Base-by-base conservation (phyloP, 2,888 invertebrate genomes). In the Noctuana brunneofusca region DNA sequence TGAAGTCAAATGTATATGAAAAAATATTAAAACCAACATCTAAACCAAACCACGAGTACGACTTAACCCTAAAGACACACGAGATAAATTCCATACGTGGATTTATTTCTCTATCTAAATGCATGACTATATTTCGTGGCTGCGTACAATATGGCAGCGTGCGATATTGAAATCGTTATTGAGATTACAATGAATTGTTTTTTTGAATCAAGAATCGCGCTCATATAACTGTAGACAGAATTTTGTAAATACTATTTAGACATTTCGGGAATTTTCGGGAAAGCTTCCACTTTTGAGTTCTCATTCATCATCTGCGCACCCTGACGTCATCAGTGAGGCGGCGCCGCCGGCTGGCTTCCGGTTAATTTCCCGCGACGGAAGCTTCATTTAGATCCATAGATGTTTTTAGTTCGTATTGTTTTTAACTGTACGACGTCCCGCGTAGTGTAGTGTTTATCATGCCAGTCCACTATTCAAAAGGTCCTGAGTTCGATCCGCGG, bases 121-220 rank as follows among this genome's bases (percentile, higher is more conserved):
- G 12, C 16, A 16, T 14, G 48, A 3, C 35, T 14, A 22, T 35
- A 49, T 46, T 48, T 35, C 11, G 14, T n/a, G n/a, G n/a, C n/a
- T 35, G 32, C 48, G 30, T 48, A 18, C 56, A 57, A 57, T 32
- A 57, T 48, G 56, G n/a, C n/a, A n/a, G n/a, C 22, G 24, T 5
- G 16, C 56, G 14, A 35, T 57, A 57, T 57, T 57, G 57, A 57
- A 57, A 20, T 49, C 30, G 48, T 57, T 57, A 57, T 49, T 1
- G 57, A 11, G 22, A n/a, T 48, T 20, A n/a, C 16, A n/a, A 41
- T 41, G 46, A 49, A 32, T 20, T 32, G 46, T 32, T 27, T 14
- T 57, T 12, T 35, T 35, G 5, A 9, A 9, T 35, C 27, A 27
- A 27, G n/a, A n/a, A n/a, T n/a, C n/a, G n/a, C n/a, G n/a, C n/a